Base-by-base conservation (phyloP, 2,113 vertebrate genomes). In the Pseudorhombus dupliciocellatus region DNA sequence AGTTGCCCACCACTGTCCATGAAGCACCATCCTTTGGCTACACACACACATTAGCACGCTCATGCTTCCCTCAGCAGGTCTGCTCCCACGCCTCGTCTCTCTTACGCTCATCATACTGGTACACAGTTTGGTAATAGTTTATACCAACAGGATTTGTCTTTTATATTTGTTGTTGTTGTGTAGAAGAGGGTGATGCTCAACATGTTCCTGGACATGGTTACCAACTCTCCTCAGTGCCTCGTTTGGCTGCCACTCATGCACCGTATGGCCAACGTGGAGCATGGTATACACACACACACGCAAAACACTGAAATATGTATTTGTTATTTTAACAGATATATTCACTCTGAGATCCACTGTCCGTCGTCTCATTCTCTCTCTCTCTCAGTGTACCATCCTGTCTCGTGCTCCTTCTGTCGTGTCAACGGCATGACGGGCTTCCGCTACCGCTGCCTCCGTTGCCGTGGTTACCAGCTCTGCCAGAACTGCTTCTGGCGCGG, bases 211-310 rank as follows among this genome's bases (percentile, higher is more conserved):
- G 97, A 97, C 86, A 54, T 99, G 66, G 93, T 95, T 86, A 91
- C 94, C 0, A 95, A 98, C 1, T 94, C 96, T 5, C 97, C 97
- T 14, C 96, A 96, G 93, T 98, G 97, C 94, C 95, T 99, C 77
- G 93, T 98, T 78, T 99, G 97, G 97, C 92, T 98, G 74, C 97
- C 97, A 80, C 95, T 99, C 79, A 91, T 98, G 94, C 97, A 98
- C 78, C 95, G 97, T 55, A 91, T 98, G 6, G 95, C 97, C 81
- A 96, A 95, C 0, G 97, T 98, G 0, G 97, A 98, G 80, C 96
- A 97, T 11, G 97, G 97, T 99, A 90, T 89, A 61, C 53, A 75
- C 67, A 66, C 44, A 60, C 21, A 78, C 24, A 58, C 31, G 68
- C 64, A 56, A 30, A 16, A 50, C 22, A 40, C 4, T 50, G 30